Conservation (phyloP, 2,797 vertebrate species). For the Catharus ustulatus region DNA sequence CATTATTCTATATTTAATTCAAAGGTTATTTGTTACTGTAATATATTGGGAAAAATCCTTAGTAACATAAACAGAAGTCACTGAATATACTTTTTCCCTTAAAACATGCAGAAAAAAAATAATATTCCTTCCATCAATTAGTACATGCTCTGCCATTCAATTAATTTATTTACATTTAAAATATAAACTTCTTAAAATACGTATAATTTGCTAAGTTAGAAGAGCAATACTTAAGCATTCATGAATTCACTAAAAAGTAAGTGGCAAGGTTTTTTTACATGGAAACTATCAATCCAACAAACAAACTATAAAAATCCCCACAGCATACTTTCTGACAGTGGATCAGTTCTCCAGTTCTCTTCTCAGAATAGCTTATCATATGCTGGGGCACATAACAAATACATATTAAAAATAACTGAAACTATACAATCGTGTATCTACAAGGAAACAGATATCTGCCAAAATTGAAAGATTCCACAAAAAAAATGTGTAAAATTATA, state of each 20-base stretch:
- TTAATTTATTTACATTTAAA: not conserved
- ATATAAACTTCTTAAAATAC: not conserved
- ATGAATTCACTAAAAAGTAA: not conserved
- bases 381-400: not conserved
- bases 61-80: not conserved
- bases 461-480: not conserved
- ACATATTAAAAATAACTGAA: not conserved
- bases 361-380: not conserved
- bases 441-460: not conserved
- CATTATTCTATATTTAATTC: not conserved
- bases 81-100: not conserved
- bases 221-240: not conserved
- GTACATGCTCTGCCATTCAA: not conserved
- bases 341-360: not conserved
- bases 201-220: not conserved
- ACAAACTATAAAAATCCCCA: not conserved
- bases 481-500: not conserved
- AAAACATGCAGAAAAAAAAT: not conserved
- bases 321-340: not conserved
- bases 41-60: not conserved
- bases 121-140: not conserved
- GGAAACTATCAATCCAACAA: not conserved
- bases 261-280: not conserved
- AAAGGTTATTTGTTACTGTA: not conserved
- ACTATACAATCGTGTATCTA: not conserved